A percentile compares a stretch with the other conserved stretches of the same genome.
phyloP scores from a whole-genome alignment of 2,888 invertebrate species.

The Troilus luridus region DNA sequence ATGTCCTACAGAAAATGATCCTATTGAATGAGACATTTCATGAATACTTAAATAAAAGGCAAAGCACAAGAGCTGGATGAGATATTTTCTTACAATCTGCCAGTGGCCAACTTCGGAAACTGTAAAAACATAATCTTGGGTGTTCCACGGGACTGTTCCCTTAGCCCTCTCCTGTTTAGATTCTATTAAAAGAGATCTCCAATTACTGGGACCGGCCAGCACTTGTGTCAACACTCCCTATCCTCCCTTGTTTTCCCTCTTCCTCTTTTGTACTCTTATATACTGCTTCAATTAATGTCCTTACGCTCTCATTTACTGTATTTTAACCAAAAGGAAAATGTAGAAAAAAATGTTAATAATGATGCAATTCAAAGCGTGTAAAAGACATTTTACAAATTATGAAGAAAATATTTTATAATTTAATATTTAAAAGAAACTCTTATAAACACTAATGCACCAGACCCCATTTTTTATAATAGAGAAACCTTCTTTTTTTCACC shows the following conservation, averaged over 20 bases:
- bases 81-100: slow-evolving; percentile 19
- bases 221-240: slow-evolving; percentile 19
- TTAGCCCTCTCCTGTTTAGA: slow-evolving; percentile 20
- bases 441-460: too few species aligned
- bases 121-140: slow-evolving; percentile 42
- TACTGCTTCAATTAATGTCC: neutral
- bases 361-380: neutral
- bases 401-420: too few species aligned
- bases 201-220: slow-evolving; percentile 35
- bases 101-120: neutral
- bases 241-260: neutral
- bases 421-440: too few species aligned
- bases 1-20: neutral
- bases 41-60: slow-evolving; percentile 26
- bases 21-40: neutral
- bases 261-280: slow-evolving; percentile 5
- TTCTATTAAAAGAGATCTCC: slow-evolving; percentile 43
- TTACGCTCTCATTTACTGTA: neutral
- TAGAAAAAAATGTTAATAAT: neutral
- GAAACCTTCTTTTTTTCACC: too few species aligned
- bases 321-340: neutral
- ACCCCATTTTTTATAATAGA: too few species aligned
- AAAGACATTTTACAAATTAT: neutral
- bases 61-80: neutral
- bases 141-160: neutral